These are phyloP conservation scores for Neogobius melanostomus DNA, from an alignment of 2,113 vertebrate species.

Conservation along the genomic window DNA sequence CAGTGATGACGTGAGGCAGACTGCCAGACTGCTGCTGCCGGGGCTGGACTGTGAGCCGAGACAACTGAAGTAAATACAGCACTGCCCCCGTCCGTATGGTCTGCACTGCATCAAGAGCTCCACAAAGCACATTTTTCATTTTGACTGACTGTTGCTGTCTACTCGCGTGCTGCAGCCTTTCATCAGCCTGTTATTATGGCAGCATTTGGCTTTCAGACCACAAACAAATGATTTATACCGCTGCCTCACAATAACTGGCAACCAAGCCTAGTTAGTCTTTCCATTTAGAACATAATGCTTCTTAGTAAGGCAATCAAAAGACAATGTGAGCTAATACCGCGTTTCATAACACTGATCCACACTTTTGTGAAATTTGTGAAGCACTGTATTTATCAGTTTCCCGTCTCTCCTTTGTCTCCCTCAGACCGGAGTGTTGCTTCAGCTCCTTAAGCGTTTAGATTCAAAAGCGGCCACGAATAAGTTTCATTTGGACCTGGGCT, in stretches of 20 bases:
- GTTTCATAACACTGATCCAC: too few relatives aligned
- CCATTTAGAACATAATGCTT: constrained; percentile 12
- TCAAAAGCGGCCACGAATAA: constrained; percentile 91
- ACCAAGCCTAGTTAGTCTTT: constrained; percentile 9
- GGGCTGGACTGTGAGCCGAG: constrained; percentile 96
- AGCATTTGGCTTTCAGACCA: background rate
- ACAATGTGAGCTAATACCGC: background rate
- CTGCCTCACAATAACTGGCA: constrained; percentile 14
- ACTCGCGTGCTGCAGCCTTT: background rate
- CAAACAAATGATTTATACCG: background rate
- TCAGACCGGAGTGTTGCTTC: constrained; percentile 93
- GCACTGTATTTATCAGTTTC: background rate
- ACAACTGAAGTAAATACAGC: constrained; percentile 86
- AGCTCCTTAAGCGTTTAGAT: constrained; percentile 92
- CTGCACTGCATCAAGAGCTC: background rate
- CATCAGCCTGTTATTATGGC: constrained; percentile 5
- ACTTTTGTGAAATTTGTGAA: too few relatives aligned
- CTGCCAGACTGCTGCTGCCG: constrained; percentile 88
- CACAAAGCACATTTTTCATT: constrained; percentile 5
- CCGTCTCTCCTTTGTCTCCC: background rate
- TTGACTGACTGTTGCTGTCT: constrained; percentile 9
- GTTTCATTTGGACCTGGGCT: constrained; percentile 95
- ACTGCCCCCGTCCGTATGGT: background rate
- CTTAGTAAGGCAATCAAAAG: constrained; percentile 5
- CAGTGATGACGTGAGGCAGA: constrained; percentile 94